Evolutionary conservation across 2,113 vertebrate species (phyloP).

Genomic region (Dicrurus megarhynchus): DNA sequence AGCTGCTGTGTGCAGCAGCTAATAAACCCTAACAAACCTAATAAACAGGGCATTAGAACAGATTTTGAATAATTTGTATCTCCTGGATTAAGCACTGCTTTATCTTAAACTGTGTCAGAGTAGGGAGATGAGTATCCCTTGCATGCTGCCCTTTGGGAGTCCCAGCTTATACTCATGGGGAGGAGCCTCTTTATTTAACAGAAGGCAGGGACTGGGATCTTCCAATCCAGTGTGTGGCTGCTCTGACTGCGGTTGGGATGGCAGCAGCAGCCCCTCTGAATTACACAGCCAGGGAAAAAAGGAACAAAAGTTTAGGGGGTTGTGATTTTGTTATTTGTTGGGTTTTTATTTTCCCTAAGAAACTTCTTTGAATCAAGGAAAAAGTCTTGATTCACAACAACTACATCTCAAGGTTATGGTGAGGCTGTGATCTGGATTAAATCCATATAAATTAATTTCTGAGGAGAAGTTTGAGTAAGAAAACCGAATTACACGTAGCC

Average conservation of each 20-base stretch:
- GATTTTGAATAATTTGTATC: neutral
- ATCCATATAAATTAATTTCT: neutral
- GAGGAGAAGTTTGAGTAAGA: neutral
- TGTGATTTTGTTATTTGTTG: neutral
- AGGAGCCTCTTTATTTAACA: neutral
- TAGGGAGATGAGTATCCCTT: neutral
- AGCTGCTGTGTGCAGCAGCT: neutral
- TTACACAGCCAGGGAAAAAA: neutral
- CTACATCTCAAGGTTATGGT: neutral
- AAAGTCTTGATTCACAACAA: neutral
- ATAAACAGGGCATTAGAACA: neutral
- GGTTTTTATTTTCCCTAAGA: neutral
- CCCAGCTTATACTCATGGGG: accelerated
- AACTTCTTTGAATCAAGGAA: neutral
- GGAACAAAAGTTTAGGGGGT: no score
- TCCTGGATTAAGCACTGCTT: neutral
- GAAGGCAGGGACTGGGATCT: neutral
- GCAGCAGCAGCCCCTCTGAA: neutral
- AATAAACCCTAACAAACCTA: neutral
- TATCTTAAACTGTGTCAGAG: neutral
- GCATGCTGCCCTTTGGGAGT: neutral
- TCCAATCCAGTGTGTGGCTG: neutral
- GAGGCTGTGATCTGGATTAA: neutral
- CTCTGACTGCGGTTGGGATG: neutral
- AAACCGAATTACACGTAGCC: neutral